Conservation (phyloP, 1,140 invertebrate genomes). For the Antheraea pernyi region DNA sequence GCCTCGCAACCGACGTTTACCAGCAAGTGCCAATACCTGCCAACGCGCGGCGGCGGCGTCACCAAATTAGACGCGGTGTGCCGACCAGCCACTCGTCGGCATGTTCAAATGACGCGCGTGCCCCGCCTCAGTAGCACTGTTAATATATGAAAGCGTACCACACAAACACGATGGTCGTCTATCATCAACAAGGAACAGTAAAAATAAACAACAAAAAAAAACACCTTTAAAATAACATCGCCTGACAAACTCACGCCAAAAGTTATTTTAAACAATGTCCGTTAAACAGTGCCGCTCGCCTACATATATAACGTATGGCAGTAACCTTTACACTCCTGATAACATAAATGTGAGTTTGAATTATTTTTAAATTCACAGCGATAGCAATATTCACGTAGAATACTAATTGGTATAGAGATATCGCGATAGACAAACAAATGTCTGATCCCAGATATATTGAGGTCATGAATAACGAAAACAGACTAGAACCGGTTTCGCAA, state of each 20-base stretch:
- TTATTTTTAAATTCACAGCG: background rate
- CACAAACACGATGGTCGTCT: constrained; percentile 42
- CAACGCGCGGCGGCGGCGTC: constrained; percentile 42
- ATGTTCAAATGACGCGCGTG: constrained; percentile 57
- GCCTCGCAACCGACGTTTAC: constrained; percentile 20
- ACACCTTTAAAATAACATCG: background rate
- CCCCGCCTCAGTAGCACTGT: constrained; percentile 45
- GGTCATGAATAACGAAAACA: constrained; percentile 23
- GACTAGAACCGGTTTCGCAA: constrained; percentile 21
- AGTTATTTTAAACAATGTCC: constrained; percentile 17
- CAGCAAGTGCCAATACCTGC: constrained; percentile 17
- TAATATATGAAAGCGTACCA: constrained; percentile 37
- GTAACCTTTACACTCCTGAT: background rate
- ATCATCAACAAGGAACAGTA: constrained; percentile 30
- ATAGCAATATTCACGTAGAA: background rate
- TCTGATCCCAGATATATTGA: constrained; percentile 25
- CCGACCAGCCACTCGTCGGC: constrained; percentile 27
- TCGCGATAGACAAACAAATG: constrained; percentile 21
- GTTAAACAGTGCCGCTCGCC: constrained; percentile 5
- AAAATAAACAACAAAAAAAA: constrained; percentile 37
- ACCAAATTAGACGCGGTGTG: constrained; percentile 69
- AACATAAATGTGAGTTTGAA: background rate
- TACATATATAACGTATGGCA: background rate
- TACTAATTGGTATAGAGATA: background rate
- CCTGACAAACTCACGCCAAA: constrained; percentile 28